These are phyloP conservation scores for Charanyca ferruginea DNA, from an alignment of 2,888 invertebrate genomes.

Conservation along the genomic window DNA sequence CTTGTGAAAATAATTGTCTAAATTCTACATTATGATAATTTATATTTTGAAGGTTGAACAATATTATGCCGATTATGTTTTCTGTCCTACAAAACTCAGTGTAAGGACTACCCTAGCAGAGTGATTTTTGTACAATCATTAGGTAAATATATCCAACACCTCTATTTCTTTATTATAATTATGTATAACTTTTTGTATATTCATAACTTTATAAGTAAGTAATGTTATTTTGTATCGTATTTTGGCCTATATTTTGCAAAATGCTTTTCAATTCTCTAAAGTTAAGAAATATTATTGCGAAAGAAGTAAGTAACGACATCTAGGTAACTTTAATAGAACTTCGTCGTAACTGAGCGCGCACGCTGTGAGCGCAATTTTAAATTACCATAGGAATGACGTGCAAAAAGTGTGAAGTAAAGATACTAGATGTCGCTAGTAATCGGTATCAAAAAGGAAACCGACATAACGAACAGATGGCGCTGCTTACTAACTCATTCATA, in stretches of 20 bases:
- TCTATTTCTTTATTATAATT: too few relatives aligned
- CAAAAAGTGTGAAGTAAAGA: background rate
- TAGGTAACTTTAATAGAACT: background rate
- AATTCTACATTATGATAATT: accelerated
- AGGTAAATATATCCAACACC: background rate
- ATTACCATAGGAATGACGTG: too few relatives aligned
- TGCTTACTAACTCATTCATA: background rate
- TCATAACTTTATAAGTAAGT: too few relatives aligned
- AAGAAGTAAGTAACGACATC: constrained; percentile 15
- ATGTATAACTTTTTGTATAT: too few relatives aligned
- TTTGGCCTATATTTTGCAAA: background rate
- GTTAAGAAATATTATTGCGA: background rate
- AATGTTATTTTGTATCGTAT: background rate
- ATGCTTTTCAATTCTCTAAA: background rate
- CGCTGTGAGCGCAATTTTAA: too few relatives aligned
- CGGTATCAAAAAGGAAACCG: background rate
- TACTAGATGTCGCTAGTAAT: constrained; percentile 49
- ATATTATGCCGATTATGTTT: background rate
- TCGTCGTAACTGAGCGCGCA: accelerated
- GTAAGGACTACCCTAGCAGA: background rate
- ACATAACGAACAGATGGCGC: constrained; percentile 31
- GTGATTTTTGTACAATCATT: background rate
- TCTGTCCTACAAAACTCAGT: accelerated
- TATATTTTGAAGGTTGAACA: background rate
- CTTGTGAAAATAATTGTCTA: background rate